These are phyloP conservation scores for Ptychoptera contaminata DNA, from an alignment of 2,888 invertebrate species.

Conservation along the genomic window DNA sequence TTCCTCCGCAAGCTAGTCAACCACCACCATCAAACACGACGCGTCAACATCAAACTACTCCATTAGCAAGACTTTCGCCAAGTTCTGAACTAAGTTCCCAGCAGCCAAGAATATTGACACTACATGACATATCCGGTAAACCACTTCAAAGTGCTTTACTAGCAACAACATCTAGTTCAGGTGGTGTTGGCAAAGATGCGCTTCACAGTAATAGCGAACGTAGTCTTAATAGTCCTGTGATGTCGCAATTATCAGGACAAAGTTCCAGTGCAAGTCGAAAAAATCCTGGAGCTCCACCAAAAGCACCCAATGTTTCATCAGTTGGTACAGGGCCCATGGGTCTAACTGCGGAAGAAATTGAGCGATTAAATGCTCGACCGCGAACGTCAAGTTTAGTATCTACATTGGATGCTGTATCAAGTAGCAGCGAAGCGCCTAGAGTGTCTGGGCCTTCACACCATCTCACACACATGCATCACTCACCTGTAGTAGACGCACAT, in stretches of 20 bases:
- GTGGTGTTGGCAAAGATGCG: conserved; percentile 76
- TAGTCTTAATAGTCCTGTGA: conserved; percentile 81
- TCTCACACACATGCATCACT: conserved; percentile 54
- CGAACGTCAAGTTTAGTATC: conserved; percentile 82
- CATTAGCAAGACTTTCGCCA: conserved; percentile 75
- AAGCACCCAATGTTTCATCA: conserved; percentile 49
- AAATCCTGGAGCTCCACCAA: conserved; percentile 48
- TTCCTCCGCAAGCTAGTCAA: conserved; percentile 52
- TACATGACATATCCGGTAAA: conserved; percentile 87
- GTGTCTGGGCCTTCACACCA: conserved; percentile 51
- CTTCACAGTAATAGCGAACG: conserved; percentile 82
- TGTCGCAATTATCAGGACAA: conserved; percentile 80
- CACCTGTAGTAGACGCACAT: conserved; percentile 53
- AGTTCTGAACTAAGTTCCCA: conserved; percentile 84
- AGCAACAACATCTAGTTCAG: conserved; percentile 79
- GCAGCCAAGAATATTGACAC: conserved; percentile 79
- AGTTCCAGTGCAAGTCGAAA: conserved; percentile 68
- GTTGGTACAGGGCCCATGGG: conserved; percentile 60
- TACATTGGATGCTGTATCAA: conserved; percentile 86
- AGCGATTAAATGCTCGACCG: conserved; percentile 73
- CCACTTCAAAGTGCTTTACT: conserved; percentile 77
- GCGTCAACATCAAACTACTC: conserved; percentile 75
- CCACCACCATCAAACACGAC: conserved; percentile 48
- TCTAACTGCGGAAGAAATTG: conserved; percentile 84
- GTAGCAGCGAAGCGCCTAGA: conserved; percentile 66